Percentiles rank a stretch among this genome's conserved stretches.
Evolutionary conservation across 2,113 vertebrate genomes (phyloP).

Genomic region (Anser brachyrhynchus): DNA sequence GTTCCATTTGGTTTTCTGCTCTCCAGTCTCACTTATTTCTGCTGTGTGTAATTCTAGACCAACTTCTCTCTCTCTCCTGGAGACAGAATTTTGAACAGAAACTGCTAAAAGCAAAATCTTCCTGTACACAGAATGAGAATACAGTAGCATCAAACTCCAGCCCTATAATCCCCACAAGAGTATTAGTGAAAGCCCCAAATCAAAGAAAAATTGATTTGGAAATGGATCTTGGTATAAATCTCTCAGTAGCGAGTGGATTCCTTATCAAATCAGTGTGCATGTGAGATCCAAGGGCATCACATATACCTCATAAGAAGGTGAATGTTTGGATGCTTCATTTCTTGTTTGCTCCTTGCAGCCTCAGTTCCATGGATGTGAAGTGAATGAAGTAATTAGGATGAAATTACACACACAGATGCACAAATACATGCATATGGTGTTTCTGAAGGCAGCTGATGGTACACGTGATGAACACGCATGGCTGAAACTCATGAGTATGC

Average conservation of each 20-base stretch:
- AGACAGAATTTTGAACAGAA: background rate
- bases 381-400: background rate
- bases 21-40: background rate
- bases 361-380: background rate
- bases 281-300: background rate
- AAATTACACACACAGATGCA: background rate
- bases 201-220: background rate
- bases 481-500: background rate
- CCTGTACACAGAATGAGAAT: background rate
- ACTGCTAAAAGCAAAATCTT: background rate
- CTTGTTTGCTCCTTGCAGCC: background rate
- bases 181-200: background rate
- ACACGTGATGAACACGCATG: accelerated
- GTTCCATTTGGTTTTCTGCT: background rate
- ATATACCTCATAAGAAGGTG: background rate
- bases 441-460: background rate
- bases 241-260: background rate
- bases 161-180: background rate
- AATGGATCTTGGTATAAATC: background rate
- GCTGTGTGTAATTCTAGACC: background rate
- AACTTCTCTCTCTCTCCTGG: background rate
- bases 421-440: accelerated
- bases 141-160: background rate
- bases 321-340: background rate
- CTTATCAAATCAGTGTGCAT: background rate